Evolutionary conservation across 2,888 invertebrate species (phyloP).

Genomic region (Caenorhabditis drosophilae): DNA sequence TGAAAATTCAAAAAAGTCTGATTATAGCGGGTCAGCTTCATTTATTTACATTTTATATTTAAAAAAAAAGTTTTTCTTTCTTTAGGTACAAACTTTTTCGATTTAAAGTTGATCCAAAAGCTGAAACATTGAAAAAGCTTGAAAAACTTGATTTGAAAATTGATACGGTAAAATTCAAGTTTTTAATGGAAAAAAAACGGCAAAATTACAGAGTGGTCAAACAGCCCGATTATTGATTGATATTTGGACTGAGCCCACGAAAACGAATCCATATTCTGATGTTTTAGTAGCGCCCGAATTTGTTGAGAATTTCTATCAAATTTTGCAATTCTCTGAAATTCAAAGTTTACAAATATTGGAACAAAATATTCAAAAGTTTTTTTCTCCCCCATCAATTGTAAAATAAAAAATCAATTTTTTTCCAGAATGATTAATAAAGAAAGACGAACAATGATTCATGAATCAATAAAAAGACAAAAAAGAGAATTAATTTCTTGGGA

Average conservation of each 20-base stretch:
- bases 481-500: constrained; percentile 11
- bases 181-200: no score
- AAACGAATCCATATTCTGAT: constrained; percentile 41
- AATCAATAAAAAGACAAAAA: not conserved
- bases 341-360: constrained; percentile 17
- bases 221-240: constrained; percentile 49
- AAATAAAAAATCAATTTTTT: not conserved
- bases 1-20: constrained; percentile 5
- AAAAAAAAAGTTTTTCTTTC: not conserved
- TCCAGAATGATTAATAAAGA: not conserved
- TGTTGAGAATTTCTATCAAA: constrained; percentile 7
- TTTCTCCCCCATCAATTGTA: not conserved
- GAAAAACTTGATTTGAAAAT: constrained; percentile 23
- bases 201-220: no score
- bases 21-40: constrained; percentile 15
- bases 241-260: constrained; percentile 60
- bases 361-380: constrained; percentile 19
- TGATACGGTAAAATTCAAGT: no score
- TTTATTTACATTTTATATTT: not conserved
- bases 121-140: constrained; percentile 24
- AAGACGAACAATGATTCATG: not conserved
- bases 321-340: constrained; percentile 8
- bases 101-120: constrained; percentile 20
- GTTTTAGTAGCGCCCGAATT: constrained; percentile 60
- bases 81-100: constrained; percentile 20